These are phyloP conservation scores for Anableps anableps DNA, from an alignment of 2,797 vertebrate genomes.

Conservation along the genomic window DNA sequence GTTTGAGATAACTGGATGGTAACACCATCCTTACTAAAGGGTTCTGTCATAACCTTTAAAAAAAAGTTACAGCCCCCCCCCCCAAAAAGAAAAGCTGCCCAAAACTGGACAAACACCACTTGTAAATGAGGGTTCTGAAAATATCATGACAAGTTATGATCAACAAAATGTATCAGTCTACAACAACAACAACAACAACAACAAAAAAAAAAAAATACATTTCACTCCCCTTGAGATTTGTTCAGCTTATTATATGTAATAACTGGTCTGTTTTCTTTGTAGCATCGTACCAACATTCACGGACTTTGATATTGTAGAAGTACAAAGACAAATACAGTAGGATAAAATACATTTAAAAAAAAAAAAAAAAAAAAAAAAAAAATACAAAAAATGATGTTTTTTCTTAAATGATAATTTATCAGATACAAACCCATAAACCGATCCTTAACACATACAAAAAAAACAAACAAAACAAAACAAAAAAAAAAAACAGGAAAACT, in stretches of 20 bases:
- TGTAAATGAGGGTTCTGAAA: constrained; percentile 72
- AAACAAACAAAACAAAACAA: background rate
- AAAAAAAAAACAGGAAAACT: constrained; percentile 50
- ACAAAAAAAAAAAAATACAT: constrained; percentile 62
- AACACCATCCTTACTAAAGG: constrained; percentile 48
- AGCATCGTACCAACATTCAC: constrained; percentile 84
- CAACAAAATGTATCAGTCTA: constrained; percentile 62
- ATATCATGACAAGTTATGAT: constrained; percentile 72
- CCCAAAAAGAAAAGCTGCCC: constrained; percentile 30
- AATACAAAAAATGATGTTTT: constrained; percentile 78
- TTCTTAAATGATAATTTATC: constrained; percentile 78
- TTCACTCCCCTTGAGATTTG: constrained; percentile 68
- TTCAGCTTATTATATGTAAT: constrained; percentile 82
- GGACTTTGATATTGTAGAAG: constrained; percentile 82
- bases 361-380: constrained; percentile 39
- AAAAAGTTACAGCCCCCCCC: background rate
- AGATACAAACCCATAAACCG: constrained; percentile 74
- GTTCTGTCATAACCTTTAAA: constrained; percentile 44
- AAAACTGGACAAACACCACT: constrained; percentile 59
- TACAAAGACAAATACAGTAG: constrained; percentile 85
- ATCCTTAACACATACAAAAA: constrained; percentile 77
- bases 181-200: too few species aligned
- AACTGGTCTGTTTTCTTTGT: constrained; percentile 68
- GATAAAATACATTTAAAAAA: constrained; percentile 78
- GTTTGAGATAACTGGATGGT: constrained; percentile 57